Base-by-base conservation (phyloP, 2,113 vertebrate genomes). In the Mohoua ochrocephala region DNA sequence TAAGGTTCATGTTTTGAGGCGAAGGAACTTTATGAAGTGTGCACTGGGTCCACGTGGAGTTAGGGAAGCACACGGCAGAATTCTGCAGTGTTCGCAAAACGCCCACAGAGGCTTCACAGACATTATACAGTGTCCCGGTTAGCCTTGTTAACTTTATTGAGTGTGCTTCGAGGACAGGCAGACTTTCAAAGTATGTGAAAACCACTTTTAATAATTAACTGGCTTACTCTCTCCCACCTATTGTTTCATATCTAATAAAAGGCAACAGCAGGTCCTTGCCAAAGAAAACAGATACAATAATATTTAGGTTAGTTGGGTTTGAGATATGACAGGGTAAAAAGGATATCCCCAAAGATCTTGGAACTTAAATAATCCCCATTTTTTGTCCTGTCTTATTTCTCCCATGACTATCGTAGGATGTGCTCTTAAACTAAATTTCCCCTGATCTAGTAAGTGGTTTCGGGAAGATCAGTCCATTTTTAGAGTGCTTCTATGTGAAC, bases 191-290 rank as follows among this genome's bases (percentile, higher is more conserved):
- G 75, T 54, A 80, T 44, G 57, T 76, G 89, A 82, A 94, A 83
- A 50, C 54, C 67, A 80, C 82, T 90, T 95, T 28, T 67, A 83
- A 84, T 91, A 93, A 89, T 90, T 96, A 94, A 94, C 87, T 88
- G 78, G 45, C 90, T 88, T 39, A 7, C 67, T 76, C 59, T 71
- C 27, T 90, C 59, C 75, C 42, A 83, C 67, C 59, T 93, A 70
- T 87, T 90, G 39, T 84, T 93, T 90, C 39, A 39, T 86, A 54
- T 77, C 61, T 83, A 77, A 80, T 90, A 87, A 93, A 94, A 90
- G 39, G 35, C 57, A 87, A 83, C 26, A 33, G 33, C 1, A 5
- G 89, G 67, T 70, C 50, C n/a, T 89, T 96, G 75, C 78, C 75
- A 90, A 83, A 91, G 45, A 56, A 81, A 90, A 59, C 52, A 74